These are phyloP conservation scores for Metridium senile DNA, from an alignment of 92 coral and sea anemone species.

Conservation along the genomic window DNA sequence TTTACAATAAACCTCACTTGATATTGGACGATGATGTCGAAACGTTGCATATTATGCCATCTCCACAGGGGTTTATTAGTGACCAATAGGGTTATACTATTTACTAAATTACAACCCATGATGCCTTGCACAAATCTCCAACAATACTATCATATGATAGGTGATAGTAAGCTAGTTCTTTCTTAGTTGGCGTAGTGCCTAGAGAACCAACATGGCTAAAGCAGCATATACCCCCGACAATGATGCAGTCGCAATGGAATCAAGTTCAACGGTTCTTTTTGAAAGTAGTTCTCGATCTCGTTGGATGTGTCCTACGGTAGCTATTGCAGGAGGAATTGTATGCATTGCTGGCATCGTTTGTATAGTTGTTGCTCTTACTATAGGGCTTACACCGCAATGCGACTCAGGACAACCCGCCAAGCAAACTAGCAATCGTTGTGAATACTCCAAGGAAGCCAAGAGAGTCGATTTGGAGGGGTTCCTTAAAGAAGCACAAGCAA, in stretches of 20 bases:
- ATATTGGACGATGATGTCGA: too few relatives aligned
- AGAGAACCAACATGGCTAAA: not conserved
- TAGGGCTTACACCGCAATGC: not conserved
- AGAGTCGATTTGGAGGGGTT: constrained; percentile 71
- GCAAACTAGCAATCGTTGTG: constrained; percentile 27
- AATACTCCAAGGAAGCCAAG: constrained; percentile 71
- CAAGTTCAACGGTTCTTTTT: not conserved
- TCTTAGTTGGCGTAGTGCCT: not conserved
- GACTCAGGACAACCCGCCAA: not conserved
- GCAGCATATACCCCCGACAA: not conserved
- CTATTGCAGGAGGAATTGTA: not conserved
- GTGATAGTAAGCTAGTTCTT: too few relatives aligned
- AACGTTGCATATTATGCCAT: too few relatives aligned
- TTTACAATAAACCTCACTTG: too few relatives aligned
- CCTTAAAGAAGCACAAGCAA: constrained; percentile 53
- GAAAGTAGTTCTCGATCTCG: constrained; percentile 1
- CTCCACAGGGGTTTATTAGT: too few relatives aligned
- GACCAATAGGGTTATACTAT: too few relatives aligned
- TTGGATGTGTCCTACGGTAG: constrained; percentile 28
- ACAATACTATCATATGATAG: too few relatives aligned
- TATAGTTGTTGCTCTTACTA: constrained; percentile 7
- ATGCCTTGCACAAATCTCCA: not conserved
- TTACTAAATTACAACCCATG: not conserved
- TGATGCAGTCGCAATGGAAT: not conserved
- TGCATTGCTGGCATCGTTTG: constrained; percentile 27